phyloP scores from a whole-genome alignment of 2,113 vertebrate genomes.

The Sinocyclocheilus grahami region DNA sequence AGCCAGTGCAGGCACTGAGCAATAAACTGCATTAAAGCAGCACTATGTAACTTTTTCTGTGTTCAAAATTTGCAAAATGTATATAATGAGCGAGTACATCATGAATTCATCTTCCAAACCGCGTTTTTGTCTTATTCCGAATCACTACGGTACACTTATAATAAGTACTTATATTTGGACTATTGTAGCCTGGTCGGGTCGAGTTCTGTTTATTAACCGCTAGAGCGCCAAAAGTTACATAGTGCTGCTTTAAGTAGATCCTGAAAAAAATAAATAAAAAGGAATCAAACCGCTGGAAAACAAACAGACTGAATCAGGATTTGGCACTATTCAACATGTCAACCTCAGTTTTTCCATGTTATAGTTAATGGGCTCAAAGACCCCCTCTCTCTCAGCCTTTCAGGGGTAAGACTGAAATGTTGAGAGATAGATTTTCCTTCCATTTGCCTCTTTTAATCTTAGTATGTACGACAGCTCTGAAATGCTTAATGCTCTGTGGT shows the following conservation, averaged over 20 bases:
- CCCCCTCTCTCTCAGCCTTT: slow-evolving; percentile 47
- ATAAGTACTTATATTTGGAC: no score
- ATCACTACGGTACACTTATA: no score
- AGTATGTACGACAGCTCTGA: slow-evolving; percentile 16
- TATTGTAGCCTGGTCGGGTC: no score
- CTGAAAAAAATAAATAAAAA: slow-evolving; percentile 43
- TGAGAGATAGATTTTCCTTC: slow-evolving; percentile 18
- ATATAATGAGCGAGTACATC: no score
- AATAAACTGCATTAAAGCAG: slow-evolving; percentile 35
- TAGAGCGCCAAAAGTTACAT: no score
- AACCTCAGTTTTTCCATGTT: slow-evolving; percentile 74
- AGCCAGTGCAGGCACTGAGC: slow-evolving; percentile 41
- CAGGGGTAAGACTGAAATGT: slow-evolving; percentile 34
- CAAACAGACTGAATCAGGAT: slow-evolving; percentile 63
- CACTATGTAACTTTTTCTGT: no score
- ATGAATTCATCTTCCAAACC: no score
- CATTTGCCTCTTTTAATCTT: not conserved
- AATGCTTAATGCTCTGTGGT: slow-evolving; percentile 60
- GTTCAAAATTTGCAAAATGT: no score
- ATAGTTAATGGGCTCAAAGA: slow-evolving; percentile 63
- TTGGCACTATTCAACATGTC: slow-evolving; percentile 62
- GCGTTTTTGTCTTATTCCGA: no score
- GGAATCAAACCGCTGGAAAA: slow-evolving; percentile 53
- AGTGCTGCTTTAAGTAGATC: slow-evolving; percentile 45
- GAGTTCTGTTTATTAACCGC: no score